phyloP scores from a whole-genome alignment of 2,113 vertebrate species.

The Pogona vitticeps region DNA sequence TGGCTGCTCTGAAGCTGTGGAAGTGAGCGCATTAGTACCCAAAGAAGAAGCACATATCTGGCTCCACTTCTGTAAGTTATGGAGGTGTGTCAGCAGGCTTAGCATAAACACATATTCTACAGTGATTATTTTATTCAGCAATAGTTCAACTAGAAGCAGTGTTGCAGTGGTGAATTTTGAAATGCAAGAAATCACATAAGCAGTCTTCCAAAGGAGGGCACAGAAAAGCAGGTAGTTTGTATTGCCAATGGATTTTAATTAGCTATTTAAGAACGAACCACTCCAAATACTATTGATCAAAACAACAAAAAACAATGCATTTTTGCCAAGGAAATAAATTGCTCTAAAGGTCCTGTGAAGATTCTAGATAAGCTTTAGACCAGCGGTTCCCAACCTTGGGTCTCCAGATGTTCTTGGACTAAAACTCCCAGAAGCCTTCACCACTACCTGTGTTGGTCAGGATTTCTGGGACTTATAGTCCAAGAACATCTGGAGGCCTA shows the following conservation, averaged over 20 bases:
- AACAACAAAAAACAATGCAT: neutral
- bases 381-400: no score
- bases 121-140: constrained; percentile 23
- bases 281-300: neutral
- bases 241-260: no score
- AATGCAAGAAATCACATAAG: neutral
- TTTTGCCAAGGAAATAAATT: neutral
- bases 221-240: neutral
- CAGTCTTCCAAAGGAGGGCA: neutral
- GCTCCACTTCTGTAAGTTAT: neutral
- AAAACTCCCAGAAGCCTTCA: neutral
- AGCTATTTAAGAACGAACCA: neutral
- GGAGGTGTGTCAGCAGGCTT: constrained; percentile 11
- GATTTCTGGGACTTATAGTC: no score
- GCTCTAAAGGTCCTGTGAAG: neutral
- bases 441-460: no score
- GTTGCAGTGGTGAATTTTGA: neutral
- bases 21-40: neutral
- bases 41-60: neutral
- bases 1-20: neutral
- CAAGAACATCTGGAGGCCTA: no score
- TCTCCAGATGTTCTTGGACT: neutral
- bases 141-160: neutral
- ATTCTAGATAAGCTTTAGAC: neutral
- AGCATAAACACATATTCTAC: constrained; percentile 7